Evolutionary conservation across 2,888 invertebrate species (phyloP).

Genomic region (Agriopis marginaria): DNA sequence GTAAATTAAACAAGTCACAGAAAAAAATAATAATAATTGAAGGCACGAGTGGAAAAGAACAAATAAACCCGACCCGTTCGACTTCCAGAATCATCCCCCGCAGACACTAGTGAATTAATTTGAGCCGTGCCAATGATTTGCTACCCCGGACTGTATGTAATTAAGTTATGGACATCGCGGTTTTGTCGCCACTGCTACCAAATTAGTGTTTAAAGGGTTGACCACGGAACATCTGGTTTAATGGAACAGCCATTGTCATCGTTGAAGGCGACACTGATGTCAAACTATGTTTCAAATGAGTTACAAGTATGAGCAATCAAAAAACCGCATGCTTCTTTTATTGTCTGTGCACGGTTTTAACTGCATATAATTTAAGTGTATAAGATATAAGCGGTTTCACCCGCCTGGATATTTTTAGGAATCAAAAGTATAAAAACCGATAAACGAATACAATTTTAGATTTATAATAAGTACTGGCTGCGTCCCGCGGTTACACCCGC

Average conservation of each 20-base stretch:
- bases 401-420: too few relatives aligned
- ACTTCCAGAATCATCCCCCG: neutral
- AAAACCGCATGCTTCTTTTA: too few relatives aligned
- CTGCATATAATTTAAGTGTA: too few relatives aligned
- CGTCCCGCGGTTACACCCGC: too few relatives aligned
- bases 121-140: constrained; percentile 79
- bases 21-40: constrained; percentile 19
- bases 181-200: constrained; percentile 61
- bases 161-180: constrained; percentile 71
- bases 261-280: neutral
- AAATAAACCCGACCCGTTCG: neutral
- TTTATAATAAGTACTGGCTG: too few relatives aligned
- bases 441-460: too few relatives aligned
- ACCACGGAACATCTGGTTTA: constrained; percentile 21
- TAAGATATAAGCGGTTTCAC: too few relatives aligned
- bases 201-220: constrained; percentile 61
- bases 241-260: neutral
- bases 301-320: too few relatives aligned
- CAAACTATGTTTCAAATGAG: too few relatives aligned
- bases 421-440: too few relatives aligned
- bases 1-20: neutral
- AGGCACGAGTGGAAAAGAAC: neutral
- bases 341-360: too few relatives aligned
- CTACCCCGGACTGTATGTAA: constrained; percentile 66
- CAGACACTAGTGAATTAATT: constrained; percentile 71